Percentiles rank a stretch among this genome's conserved stretches.
Evolutionary conservation across 2,113 vertebrate genomes (phyloP).

Genomic region (Ochotona princeps): DNA sequence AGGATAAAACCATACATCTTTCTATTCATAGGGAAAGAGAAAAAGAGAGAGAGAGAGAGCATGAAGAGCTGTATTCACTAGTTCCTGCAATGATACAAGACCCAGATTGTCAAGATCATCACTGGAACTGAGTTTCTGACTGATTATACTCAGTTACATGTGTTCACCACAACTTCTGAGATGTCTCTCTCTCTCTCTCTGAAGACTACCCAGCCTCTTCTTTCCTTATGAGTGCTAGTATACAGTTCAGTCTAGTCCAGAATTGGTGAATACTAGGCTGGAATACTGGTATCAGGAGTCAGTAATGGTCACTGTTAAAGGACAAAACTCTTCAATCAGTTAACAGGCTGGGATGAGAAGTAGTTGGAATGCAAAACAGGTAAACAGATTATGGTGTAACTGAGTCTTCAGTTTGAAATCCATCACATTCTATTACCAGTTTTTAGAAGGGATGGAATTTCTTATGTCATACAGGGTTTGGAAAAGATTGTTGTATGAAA

Average conservation of each 20-base stretch:
- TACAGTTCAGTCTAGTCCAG: background rate
- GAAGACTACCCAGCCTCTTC: background rate
- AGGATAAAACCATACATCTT: background rate
- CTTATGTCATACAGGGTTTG: background rate
- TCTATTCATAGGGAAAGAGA: background rate
- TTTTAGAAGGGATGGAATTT: background rate
- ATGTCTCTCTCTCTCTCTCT: background rate
- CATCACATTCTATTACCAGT: background rate
- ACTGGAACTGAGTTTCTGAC: background rate
- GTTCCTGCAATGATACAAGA: background rate
- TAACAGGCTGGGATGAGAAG: background rate
- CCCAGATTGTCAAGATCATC: background rate
- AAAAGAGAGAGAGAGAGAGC: background rate
- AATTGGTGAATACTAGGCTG: background rate
- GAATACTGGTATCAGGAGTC: background rate
- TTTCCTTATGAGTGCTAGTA: background rate
- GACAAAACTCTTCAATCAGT: background rate
- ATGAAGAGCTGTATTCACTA: background rate
- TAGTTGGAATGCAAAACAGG: background rate
- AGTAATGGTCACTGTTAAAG: background rate
- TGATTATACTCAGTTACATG: background rate
- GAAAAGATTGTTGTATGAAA: background rate
- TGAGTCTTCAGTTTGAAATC: too few species aligned
- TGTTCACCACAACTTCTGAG: background rate
- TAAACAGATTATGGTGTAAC: background rate